Evolutionary conservation across 2,888 invertebrate genomes (phyloP).

Genomic region (Fragum fragum): DNA sequence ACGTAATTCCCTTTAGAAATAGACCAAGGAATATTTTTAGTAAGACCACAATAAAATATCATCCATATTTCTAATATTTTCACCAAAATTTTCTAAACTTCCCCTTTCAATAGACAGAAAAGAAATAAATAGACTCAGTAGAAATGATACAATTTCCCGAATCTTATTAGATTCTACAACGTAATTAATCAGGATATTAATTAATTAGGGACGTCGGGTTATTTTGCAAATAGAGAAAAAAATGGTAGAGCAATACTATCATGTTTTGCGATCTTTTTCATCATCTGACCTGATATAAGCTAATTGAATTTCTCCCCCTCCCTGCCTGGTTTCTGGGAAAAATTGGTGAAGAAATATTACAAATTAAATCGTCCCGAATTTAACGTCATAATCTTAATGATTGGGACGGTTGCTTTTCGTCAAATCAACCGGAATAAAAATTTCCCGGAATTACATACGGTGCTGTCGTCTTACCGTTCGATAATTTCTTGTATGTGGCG

Average conservation of each 20-base stretch:
- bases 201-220: conserved; percentile 37
- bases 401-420: conserved; percentile 45
- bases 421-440: conserved; percentile 14
- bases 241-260: conserved; percentile 26
- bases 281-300: conserved; percentile 31
- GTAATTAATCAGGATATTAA: conserved; percentile 38
- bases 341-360: conserved; percentile 54
- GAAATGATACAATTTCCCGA: conserved; percentile 36
- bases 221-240: conserved; percentile 36
- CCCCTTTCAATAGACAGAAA: conserved; percentile 29
- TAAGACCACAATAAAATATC: not conserved
- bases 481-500: too few relatives aligned
- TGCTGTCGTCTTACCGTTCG: not conserved
- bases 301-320: conserved; percentile 29
- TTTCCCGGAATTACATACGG: not conserved
- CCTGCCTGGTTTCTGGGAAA: not conserved
- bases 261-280: conserved; percentile 31
- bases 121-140: conserved; percentile 31
- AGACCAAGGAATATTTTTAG: not conserved
- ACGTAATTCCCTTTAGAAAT: not conserved
- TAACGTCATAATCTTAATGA: conserved; percentile 60
- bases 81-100: conserved; percentile 24
- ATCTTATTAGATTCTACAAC: conserved; percentile 30
- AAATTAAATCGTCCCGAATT: conserved; percentile 59
- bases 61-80: not conserved